Base-by-base conservation (phyloP, 2,888 invertebrate species). In the Labia minor region DNA sequence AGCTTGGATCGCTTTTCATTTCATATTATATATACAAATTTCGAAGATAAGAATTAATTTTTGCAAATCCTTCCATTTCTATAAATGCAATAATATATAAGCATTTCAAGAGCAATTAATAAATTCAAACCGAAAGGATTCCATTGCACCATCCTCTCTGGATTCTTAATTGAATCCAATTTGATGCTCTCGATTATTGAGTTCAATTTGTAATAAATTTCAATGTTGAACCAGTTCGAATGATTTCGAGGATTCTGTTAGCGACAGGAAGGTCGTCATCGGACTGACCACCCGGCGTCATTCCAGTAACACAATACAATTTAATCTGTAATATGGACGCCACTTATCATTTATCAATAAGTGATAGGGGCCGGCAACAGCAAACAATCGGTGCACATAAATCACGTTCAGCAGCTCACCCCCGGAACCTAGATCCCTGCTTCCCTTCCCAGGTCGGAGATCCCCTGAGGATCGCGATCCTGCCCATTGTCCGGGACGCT, bases 391-490 rank as follows among this genome's bases (percentile, higher is more conserved):
- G 33, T 49, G 49, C 8, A 11, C 49, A 49, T 49, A 49, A 49
- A 49, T 49, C 49, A 49, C 49, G 49, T 49, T 49, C 49, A 49
- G 49, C 16, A 49, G n/a, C n/a, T 16, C 49, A 49, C 49, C 49
- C 49, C 16, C n/a, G 49, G 33, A n/a, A n/a, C n/a, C n/a, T n/a
- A n/a, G 49, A 49, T 49, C 49, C 4, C n/a, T 49, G 14, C n/a
- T 14, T 49, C 49, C 49, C 49, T 49, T 49, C n/a, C 49, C 49
- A 49, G 49, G 49, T 49, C 49, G 49, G 49, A 14, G 49, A 16
- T 49, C 16, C 49, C 49, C 49, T 49, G 49, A 49, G 49, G 49
- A 49, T 49, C 49, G 49, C 49, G 49, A 49, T 49, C 49, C 49
- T 16, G 49, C 6, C 49, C 49, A 49, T 49, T 49, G 49, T 49